Base-by-base conservation (phyloP, 2,113 vertebrate species). In the Gallinago jamesoni region DNA sequence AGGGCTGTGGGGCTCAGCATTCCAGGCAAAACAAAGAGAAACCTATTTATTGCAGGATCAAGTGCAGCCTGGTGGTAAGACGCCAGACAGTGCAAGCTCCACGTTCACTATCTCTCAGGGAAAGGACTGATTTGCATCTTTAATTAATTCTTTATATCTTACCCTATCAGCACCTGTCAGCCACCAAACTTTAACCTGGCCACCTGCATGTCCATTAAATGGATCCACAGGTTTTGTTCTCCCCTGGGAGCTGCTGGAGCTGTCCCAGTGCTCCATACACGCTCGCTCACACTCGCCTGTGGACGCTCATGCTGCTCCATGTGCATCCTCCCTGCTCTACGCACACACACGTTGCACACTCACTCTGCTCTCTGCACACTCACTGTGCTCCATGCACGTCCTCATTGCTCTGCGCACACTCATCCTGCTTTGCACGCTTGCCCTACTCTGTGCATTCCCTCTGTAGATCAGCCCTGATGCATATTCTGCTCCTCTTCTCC, bases 201-300 rank as follows among this genome's bases (percentile, higher is more conserved):
- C 23, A 15, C 3, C 30, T n/a, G 37, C 37, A 47, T 43, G 41
- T 41, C 7, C 14, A 1, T 0, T 37, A n/a, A 31, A 72, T 2
- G 7, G 27, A 41, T 56, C 2, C 17, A 25, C 28, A 62, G 81
- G 39, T 9, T 59, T 41, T 64, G 37, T 53, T 41, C 50, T 69
- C 35, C 16, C 10, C n/a, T 0, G 1, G 41, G 48, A 24, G 15
- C 33, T 31, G 52, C 5, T 52, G 35, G 76, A 78, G 56, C 45
- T 56, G 55, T 14, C 24, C 8, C 30, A 25, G 45, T 1, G 24
- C n/a, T 33, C 66, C 10, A 9, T 22, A 30, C 13, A 7, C 0
- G 14, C 14, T 2, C 2, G 1, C 82, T 56, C 18, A 9, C 30
- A 2, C 22, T 48, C 2, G 5, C 47, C 21, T 14, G 16, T n/a